These are phyloP conservation scores for Corythoichthys haematopterus DNA, from an alignment of 2,113 vertebrate genomes.

Conservation along the genomic window DNA sequence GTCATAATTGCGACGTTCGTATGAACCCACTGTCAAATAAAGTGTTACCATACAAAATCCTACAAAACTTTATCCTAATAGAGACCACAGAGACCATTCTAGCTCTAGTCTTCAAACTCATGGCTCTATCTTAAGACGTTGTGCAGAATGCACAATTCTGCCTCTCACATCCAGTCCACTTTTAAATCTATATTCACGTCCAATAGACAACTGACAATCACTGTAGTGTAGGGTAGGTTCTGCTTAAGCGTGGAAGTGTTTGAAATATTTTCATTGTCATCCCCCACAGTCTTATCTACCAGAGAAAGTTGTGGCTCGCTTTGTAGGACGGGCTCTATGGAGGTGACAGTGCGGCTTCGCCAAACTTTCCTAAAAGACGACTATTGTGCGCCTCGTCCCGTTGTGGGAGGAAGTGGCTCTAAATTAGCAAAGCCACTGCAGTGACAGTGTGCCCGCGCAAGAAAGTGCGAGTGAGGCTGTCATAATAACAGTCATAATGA, in stretches of 20 bases:
- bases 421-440: constrained; percentile 46
- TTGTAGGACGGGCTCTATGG: constrained; percentile 13
- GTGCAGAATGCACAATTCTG: neutral
- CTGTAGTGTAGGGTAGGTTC: constrained; percentile 7
- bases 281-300: constrained; percentile 21
- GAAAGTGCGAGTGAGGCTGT: constrained; percentile 45
- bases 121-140: constrained; percentile 9
- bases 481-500: constrained; percentile 60
- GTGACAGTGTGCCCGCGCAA: constrained; percentile 21
- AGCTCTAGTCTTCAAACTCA: neutral
- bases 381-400: constrained; percentile 25
- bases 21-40: no score
- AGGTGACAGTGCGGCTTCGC: constrained; percentile 26
- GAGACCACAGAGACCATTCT: neutral
- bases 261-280: constrained; percentile 31
- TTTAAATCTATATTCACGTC: constrained; percentile 15
- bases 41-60: neutral
- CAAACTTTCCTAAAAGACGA: constrained; percentile 40
- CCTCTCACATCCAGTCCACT: neutral
- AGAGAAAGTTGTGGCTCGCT: constrained; percentile 30
- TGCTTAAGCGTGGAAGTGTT: neutral
- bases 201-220: constrained; percentile 9
- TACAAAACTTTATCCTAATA: neutral
- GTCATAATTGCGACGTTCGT: no score
- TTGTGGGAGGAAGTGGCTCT: constrained; percentile 32